Base-by-base conservation (phyloP, 2,797 vertebrate genomes). In the Okamejei kenojei region DNA sequence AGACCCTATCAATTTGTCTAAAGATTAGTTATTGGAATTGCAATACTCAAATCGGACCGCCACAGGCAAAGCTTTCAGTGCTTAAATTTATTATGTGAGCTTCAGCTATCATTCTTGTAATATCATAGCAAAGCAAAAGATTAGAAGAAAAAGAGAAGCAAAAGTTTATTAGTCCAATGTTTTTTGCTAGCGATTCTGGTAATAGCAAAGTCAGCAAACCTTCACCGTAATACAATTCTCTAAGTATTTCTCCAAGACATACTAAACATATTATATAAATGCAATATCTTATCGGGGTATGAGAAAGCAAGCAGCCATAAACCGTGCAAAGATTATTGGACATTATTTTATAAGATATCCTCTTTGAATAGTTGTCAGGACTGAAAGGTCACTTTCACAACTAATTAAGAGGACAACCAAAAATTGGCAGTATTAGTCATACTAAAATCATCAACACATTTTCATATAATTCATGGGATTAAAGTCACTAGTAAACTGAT, bases 1-100 rank as follows among this genome's bases (percentile, higher is more conserved):
- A 96, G 93, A 95, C 94, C 95, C 96, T 95, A 96, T 96, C 95
- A 95, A 96, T 95, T 96, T 96, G 95, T 95, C 95, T 95, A 95
- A 94, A 95, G 95, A 94, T 96, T 96, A 97, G 95, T 95, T 95
- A 79, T 61, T 93, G 32, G 71, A 58, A 82, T 76, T 90, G 93
- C 86, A 90, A 93, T 81, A 93, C 86, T 92, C 71, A 26, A 84
- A 84, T 74, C 58, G 3, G 26, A 92, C 73, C 26, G 76, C 71
- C 90, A 45, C 90, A 76, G 73, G 61, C 90, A 92, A 92, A 74
- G 90, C 90, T 92, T 92, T 92, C 35, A 92, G 90, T 26, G 54
- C 6, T 92, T 84, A 45, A 84, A 26, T 54, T n/a, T 76, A 71
- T 90, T 68, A 71, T 71, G 88, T 90, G 90, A 92, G 26, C 38